Percentiles rank a stretch among this genome's conserved stretches.
Evolutionary conservation across 2,113 vertebrate genomes (phyloP).

Genomic region (Syrrhaptes paradoxus): DNA sequence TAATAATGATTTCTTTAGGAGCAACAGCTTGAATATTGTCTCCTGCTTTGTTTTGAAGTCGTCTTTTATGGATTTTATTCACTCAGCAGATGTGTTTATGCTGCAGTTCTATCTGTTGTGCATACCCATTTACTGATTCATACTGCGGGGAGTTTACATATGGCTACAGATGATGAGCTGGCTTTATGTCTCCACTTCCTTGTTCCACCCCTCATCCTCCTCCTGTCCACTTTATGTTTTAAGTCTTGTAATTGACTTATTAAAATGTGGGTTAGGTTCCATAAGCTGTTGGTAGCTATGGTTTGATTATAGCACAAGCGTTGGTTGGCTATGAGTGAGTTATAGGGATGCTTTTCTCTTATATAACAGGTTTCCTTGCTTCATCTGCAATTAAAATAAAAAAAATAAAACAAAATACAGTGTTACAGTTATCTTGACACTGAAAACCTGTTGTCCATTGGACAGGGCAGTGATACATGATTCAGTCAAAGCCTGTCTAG

Average conservation of each 20-base stretch:
- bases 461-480: neutral
- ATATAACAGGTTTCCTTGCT: neutral
- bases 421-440: neutral
- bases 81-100: neutral
- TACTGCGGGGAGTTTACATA: neutral
- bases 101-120: neutral
- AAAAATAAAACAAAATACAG: neutral
- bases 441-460: neutral
- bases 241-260: neutral
- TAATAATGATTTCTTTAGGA: neutral
- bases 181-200: neutral
- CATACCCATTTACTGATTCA: neutral
- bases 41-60: neutral
- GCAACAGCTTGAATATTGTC: neutral
- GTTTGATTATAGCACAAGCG: neutral
- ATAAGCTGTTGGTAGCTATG: neutral
- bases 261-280: neutral
- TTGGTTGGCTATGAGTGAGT: neutral
- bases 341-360: neutral
- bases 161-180: neutral
- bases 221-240: neutral
- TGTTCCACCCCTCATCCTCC: neutral
- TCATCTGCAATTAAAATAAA: neutral
- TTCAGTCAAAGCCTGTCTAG: neutral
- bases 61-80: neutral